Conservation (phyloP, 1,140 invertebrate genomes). For the Matsumurasca onukii region DNA sequence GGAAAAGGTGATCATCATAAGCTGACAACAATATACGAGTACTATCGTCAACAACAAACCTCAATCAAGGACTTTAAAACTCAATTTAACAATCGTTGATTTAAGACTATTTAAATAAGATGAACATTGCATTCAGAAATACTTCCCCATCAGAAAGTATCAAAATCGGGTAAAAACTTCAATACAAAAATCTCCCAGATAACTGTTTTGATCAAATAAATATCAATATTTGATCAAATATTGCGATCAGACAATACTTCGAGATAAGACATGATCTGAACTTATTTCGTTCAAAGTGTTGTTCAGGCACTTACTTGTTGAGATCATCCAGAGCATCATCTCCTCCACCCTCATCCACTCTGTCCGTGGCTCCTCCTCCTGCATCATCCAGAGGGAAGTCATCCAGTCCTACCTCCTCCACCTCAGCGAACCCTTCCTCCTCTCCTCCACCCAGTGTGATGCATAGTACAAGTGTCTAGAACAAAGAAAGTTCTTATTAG, state of each 20-base stretch:
- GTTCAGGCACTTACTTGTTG: neutral
- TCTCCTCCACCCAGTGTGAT: neutral
- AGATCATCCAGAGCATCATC: neutral
- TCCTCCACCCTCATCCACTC: neutral
- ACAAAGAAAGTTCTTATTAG: no score
- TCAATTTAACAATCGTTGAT: no score
- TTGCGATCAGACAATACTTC: neutral
- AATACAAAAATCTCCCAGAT: neutral
- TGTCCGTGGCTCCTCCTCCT: slow-evolving; percentile 10
- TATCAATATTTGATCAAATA: neutral
- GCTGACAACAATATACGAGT: no score
- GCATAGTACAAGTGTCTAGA: no score
- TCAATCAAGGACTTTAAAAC: no score
- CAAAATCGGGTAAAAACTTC: neutral
- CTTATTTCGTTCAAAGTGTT: no score
- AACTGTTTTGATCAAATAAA: neutral
- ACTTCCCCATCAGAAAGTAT: neutral
- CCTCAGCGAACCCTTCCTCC: slow-evolving; percentile 30
- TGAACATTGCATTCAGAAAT: neutral
- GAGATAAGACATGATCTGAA: neutral
- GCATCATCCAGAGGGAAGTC: slow-evolving; percentile 32
- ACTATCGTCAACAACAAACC: no score
- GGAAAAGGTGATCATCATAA: no score
- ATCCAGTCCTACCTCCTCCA: slow-evolving; percentile 11
- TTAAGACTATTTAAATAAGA: no score